These are phyloP conservation scores for Scolopax bukidnonensis DNA, from an alignment of 2,797 vertebrate genomes.

Conservation along the genomic window DNA sequence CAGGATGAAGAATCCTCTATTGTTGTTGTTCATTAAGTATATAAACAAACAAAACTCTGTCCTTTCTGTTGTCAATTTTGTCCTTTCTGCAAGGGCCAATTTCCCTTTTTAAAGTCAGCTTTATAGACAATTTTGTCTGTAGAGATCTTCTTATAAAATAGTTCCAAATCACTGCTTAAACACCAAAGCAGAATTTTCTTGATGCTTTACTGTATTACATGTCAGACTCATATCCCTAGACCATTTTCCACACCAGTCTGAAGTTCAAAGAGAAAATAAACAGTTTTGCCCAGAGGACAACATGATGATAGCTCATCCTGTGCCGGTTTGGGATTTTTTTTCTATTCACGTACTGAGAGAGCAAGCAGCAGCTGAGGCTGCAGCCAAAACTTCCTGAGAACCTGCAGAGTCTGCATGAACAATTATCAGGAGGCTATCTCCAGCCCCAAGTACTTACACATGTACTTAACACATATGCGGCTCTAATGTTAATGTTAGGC, in stretches of 20 bases:
- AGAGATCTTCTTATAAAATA: neutral
- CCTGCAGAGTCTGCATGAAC: neutral
- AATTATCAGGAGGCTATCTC: neutral
- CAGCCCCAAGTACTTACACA: rapidly evolving
- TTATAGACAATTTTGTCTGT: neutral
- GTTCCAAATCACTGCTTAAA: neutral
- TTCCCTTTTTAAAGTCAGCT: neutral
- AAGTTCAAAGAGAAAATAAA: conserved; percentile 9
- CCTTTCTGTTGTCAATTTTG: neutral
- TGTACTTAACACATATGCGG: rapidly evolving
- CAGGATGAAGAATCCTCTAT: neutral
- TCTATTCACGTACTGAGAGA: neutral
- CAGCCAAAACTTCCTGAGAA: neutral
- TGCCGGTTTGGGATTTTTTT: neutral
- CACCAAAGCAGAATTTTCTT: neutral
- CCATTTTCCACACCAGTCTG: neutral
- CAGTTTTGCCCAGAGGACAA: neutral
- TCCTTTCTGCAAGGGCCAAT: neutral
- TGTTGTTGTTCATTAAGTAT: neutral
- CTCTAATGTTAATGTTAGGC: neutral
- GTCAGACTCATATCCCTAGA: neutral
- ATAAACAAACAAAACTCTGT: neutral
- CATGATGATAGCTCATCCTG: neutral
- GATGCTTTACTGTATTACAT: neutral
- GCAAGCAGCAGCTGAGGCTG: neutral